A percentile compares a stretch with the other conserved stretches of the same genome.
These are phyloP conservation scores for Caranx melampygus DNA, from an alignment of 2,113 vertebrate genomes.

Conservation along the genomic window DNA sequence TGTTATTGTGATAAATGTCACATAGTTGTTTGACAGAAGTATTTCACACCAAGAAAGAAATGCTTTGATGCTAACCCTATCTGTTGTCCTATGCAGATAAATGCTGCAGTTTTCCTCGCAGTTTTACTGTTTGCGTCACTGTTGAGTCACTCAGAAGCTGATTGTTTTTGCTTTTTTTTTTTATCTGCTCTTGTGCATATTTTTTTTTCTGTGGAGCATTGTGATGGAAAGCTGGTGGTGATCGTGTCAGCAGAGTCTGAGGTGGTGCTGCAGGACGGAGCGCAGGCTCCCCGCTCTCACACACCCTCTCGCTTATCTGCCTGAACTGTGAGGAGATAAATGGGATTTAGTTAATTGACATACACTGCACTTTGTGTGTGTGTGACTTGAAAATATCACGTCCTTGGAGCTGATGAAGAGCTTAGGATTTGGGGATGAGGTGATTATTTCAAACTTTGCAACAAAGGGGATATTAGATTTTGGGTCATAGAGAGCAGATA, in stretches of 20 bases:
- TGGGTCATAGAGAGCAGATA: not conserved
- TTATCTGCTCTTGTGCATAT: not conserved
- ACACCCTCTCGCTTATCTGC: conserved; percentile 40
- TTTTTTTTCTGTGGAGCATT: not conserved
- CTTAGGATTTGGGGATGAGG: conserved; percentile 62
- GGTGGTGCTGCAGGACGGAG: conserved; percentile 43
- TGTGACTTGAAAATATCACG: conserved; percentile 24
- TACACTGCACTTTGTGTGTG: not conserved
- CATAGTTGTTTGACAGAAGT: conserved; percentile 1
- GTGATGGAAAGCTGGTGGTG: not conserved
- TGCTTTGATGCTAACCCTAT: conserved; percentile 28
- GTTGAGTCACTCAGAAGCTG: not conserved
- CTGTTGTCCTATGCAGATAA: conserved; percentile 20
- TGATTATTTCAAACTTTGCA: conserved; percentile 60
- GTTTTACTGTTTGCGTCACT: conserved; percentile 25
- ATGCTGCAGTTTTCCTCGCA: not conserved
- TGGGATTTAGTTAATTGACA: conserved; percentile 52
- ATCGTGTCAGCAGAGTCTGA: conserved; percentile 32
- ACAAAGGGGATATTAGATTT: conserved; percentile 50
- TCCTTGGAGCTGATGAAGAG: conserved; percentile 46
- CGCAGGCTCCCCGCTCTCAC: not conserved
- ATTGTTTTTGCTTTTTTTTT: not conserved
- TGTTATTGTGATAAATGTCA: conserved; percentile 1
- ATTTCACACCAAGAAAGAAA: conserved; percentile 19
- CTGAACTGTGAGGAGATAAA: conserved; percentile 54